A percentile compares a stretch with the other conserved stretches of the same genome.
These are phyloP conservation scores for Oryzaephilus surinamensis DNA, from an alignment of 1,140 invertebrate species.

Conservation along the genomic window DNA sequence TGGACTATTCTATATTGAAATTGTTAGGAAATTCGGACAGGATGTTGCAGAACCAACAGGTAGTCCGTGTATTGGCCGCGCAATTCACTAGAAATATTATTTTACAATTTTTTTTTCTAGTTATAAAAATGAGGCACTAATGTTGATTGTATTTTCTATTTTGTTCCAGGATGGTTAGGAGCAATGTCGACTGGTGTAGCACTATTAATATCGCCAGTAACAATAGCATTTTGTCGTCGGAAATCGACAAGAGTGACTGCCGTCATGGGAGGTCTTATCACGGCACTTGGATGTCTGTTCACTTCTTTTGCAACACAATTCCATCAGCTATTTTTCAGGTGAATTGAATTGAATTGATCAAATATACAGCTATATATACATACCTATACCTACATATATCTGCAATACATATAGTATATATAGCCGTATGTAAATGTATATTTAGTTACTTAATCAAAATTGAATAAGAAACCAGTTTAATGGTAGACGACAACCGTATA, in stretches of 20 bases:
- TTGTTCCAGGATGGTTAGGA: slow-evolving; percentile 72
- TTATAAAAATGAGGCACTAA: not conserved
- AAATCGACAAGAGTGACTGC: slow-evolving; percentile 82
- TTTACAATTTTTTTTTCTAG: not conserved
- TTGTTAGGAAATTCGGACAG: slow-evolving; percentile 40
- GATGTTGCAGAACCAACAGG: slow-evolving; percentile 41
- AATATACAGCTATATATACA: no score
- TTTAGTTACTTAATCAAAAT: no score
- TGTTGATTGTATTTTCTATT: no score
- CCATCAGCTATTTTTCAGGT: slow-evolving; percentile 84
- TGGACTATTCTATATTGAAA: slow-evolving; percentile 45
- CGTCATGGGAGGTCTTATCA: slow-evolving; percentile 74
- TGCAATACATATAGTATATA: no score
- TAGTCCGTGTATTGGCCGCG: slow-evolving; percentile 26
- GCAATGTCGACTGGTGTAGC: slow-evolving; percentile 72
- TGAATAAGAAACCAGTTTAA: no score
- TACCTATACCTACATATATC: no score
- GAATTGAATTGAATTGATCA: no score
- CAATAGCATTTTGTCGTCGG: slow-evolving; percentile 72
- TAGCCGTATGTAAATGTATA: no score
- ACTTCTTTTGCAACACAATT: slow-evolving; percentile 80
- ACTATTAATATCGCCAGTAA: slow-evolving; percentile 69
- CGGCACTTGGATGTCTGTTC: slow-evolving; percentile 77
- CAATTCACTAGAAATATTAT: not conserved
- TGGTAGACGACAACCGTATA: no score